These are phyloP conservation scores for Pristionchus maxplancki DNA, from an alignment of 2,888 invertebrate species.

Conservation along the genomic window DNA sequence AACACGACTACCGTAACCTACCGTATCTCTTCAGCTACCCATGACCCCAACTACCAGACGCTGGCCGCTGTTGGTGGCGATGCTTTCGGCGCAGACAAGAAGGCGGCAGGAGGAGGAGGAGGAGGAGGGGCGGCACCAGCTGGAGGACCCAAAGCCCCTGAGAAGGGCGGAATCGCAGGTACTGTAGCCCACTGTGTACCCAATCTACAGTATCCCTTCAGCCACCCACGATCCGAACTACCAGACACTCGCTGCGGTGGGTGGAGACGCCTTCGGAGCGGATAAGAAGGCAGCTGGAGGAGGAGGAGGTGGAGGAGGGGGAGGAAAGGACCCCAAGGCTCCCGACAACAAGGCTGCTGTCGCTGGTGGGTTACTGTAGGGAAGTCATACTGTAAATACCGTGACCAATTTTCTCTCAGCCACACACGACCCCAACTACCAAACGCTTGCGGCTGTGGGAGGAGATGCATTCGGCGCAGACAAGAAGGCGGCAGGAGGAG, in stretches of 20 bases:
- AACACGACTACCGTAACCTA: not conserved
- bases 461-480: conserved; percentile 22
- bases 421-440: conserved; percentile 34
- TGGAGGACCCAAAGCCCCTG: conserved; percentile 14
- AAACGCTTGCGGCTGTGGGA: conserved; percentile 23
- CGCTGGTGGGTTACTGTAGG: conserved; percentile 12
- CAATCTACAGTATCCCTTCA: not conserved
- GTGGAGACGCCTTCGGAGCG: conserved; percentile 25
- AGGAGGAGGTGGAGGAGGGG: not conserved
- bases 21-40: not conserved
- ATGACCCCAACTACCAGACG: conserved; percentile 41
- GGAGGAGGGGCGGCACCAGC: conserved; percentile 2
- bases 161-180: conserved; percentile 22
- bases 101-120: not conserved
- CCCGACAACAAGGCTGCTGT: not conserved
- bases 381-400: not conserved
- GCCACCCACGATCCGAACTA: conserved; percentile 39
- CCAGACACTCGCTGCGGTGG: conserved; percentile 22
- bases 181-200: not conserved
- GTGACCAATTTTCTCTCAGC: not conserved
- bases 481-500: conserved; percentile 24
- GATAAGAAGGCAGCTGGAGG: conserved; percentile 40
- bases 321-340: not conserved
- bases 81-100: conserved; percentile 35
- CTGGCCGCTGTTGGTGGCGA: conserved; percentile 34